A percentile compares a stretch with the other conserved stretches of the same genome.
phyloP scores from a whole-genome alignment of 1,140 invertebrate species.

The Oscheius sp. region DNA sequence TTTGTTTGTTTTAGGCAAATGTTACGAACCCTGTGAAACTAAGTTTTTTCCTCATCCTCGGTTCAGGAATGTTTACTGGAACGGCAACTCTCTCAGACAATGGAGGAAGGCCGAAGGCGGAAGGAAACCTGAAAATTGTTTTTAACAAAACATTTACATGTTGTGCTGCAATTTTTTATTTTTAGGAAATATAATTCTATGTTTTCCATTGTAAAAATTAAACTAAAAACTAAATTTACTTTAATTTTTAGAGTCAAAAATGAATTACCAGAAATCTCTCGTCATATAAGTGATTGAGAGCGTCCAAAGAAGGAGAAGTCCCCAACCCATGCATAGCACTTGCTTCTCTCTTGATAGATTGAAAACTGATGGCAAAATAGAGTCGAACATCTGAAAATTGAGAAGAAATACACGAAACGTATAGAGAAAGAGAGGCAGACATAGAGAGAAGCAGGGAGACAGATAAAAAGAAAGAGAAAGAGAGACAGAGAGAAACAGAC shows the following conservation, averaged over 20 bases:
- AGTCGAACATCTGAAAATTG: too few relatives aligned
- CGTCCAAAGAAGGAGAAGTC: background rate
- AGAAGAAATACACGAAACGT: too few relatives aligned
- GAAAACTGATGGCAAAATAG: too few relatives aligned
- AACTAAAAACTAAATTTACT: too few relatives aligned
- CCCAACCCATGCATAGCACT: background rate
- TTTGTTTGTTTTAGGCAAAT: background rate
- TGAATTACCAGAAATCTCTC: background rate
- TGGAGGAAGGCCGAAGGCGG: background rate
- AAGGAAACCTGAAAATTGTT: background rate
- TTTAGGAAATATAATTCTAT: too few relatives aligned
- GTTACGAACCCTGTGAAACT: background rate
- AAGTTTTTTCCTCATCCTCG: background rate
- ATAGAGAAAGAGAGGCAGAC: too few relatives aligned
- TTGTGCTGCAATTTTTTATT: too few relatives aligned
- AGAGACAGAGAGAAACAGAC: too few relatives aligned
- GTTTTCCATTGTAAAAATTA: too few relatives aligned
- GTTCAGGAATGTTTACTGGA: background rate
- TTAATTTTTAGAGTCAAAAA: background rate
- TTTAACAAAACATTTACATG: too few relatives aligned
- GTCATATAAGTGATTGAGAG: constrained; percentile 1
- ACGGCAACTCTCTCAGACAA: background rate
- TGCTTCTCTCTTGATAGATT: background rate
- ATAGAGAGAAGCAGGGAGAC: too few relatives aligned
- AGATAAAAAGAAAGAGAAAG: too few relatives aligned